A percentile compares a stretch with the other conserved stretches of the same genome.
These are phyloP conservation scores for Margarornis squamiger DNA, from an alignment of 2,797 vertebrate genomes.

Conservation along the genomic window DNA sequence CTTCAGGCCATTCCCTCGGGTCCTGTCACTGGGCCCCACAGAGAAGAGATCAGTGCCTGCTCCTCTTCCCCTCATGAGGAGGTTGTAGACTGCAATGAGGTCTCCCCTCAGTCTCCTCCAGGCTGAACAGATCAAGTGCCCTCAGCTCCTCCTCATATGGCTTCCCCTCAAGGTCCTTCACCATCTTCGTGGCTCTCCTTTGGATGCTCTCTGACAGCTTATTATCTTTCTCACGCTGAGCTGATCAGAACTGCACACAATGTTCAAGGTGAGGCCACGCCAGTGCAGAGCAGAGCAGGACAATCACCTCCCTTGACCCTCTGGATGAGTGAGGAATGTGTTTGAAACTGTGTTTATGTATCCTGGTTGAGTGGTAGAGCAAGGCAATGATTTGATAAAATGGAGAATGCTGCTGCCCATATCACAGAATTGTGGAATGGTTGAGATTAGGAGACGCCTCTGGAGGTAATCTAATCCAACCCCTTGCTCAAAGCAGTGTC, in stretches of 20 bases:
- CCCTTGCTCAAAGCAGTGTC: not conserved
- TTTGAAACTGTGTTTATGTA: not conserved
- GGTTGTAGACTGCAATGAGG: not conserved
- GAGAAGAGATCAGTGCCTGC: not conserved
- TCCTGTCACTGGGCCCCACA: not conserved
- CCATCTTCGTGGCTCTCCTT: not conserved
- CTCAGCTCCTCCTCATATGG: not conserved
- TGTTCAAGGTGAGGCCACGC: not conserved
- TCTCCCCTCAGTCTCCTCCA: not conserved
- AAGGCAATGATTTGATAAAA: not conserved
- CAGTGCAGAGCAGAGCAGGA: not conserved
- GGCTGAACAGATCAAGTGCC: not conserved
- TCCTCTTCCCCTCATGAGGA: not conserved
- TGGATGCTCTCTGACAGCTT: not conserved
- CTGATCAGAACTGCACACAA: not conserved
- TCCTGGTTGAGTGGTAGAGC: not conserved
- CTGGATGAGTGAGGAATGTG: not conserved
- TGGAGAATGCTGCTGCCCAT: not conserved
- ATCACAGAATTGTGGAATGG: not conserved
- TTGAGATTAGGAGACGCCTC: not conserved
- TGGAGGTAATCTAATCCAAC: not conserved
- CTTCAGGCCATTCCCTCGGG: not conserved
- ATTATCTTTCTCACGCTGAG: not conserved
- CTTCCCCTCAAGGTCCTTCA: not conserved
- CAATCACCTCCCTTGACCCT: not conserved